A percentile compares a stretch with the other conserved stretches of the same genome.
phyloP scores from a whole-genome alignment of 2,113 vertebrate species.

The Syngnathoides biaculeatus region DNA sequence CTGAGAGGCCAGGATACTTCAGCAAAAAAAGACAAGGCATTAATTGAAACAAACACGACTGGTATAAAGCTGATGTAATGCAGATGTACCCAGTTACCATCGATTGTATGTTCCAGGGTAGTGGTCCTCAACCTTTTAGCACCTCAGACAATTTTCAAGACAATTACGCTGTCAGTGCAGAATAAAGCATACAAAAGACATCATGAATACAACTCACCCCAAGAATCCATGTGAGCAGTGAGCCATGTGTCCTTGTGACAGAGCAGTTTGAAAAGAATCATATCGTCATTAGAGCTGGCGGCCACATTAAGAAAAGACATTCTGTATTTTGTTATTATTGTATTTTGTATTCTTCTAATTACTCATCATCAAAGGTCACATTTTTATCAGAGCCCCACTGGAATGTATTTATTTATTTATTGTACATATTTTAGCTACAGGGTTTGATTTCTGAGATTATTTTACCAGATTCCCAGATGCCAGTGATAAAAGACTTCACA shows the following conservation, averaged over 20 bases:
- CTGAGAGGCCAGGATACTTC: slow-evolving; percentile 5
- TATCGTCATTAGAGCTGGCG: not conserved
- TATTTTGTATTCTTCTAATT: not conserved
- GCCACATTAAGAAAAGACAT: not conserved
- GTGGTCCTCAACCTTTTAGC: slow-evolving; percentile 8
- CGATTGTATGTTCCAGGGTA: not conserved
- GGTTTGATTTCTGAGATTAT: not conserved
- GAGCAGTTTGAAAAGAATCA: not conserved
- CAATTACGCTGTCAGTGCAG: slow-evolving; percentile 1
- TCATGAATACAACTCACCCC: not conserved
- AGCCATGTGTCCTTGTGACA: not conserved
- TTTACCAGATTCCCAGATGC: not conserved
- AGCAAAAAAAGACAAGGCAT: slow-evolving; percentile 13
- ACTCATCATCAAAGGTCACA: not conserved
- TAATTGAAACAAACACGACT: slow-evolving; percentile 56
- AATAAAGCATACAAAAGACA: not conserved
- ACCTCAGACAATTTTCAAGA: not conserved
- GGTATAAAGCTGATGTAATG: slow-evolving; percentile 61
- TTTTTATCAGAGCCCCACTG: not conserved
- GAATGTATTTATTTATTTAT: too few species aligned
- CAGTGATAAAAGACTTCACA: not conserved
- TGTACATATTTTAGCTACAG: not conserved
- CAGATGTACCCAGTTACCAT: slow-evolving; percentile 27
- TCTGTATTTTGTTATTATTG: not conserved
- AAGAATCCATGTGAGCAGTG: not conserved